Percentiles rank a stretch among this genome's conserved stretches.
Evolutionary conservation across 2,797 vertebrate genomes (phyloP).

Genomic region (Sardinella longiceps): DNA sequence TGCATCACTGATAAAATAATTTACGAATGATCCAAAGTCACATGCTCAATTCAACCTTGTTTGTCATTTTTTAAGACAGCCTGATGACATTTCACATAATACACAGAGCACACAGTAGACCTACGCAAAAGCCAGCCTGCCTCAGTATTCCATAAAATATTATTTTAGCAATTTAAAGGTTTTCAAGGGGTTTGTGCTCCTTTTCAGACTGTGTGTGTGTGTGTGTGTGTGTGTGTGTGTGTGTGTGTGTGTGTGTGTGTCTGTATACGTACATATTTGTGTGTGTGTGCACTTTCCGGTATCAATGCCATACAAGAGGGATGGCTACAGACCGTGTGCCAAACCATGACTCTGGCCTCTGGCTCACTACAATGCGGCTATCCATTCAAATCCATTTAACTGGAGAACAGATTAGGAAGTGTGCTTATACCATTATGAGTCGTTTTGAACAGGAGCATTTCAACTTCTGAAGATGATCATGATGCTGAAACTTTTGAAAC

Average conservation of each 20-base stretch:
- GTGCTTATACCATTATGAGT: neutral
- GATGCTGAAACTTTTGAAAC: neutral
- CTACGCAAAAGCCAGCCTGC: too few relatives aligned
- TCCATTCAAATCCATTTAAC: conserved; percentile 17
- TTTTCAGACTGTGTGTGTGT: neutral
- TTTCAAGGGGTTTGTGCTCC: too few relatives aligned
- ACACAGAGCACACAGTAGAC: neutral
- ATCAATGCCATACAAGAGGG: neutral
- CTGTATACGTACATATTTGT: neutral
- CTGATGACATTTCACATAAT: neutral
- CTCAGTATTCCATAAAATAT: too few relatives aligned
- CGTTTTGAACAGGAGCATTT: neutral
- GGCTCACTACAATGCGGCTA: neutral
- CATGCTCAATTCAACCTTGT: neutral
- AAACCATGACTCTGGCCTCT: neutral
- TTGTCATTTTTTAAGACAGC: neutral
- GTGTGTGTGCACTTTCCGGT: neutral
- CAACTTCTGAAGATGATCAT: neutral
- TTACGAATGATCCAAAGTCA: too few relatives aligned
- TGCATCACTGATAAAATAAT: neutral
- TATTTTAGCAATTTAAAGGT: too few relatives aligned
- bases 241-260: conserved; percentile 1
- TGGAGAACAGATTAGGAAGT: neutral
- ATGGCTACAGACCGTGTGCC: neutral
- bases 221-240: neutral